phyloP scores from a whole-genome alignment of 1,140 invertebrate species.

The Triops cancriformis region DNA sequence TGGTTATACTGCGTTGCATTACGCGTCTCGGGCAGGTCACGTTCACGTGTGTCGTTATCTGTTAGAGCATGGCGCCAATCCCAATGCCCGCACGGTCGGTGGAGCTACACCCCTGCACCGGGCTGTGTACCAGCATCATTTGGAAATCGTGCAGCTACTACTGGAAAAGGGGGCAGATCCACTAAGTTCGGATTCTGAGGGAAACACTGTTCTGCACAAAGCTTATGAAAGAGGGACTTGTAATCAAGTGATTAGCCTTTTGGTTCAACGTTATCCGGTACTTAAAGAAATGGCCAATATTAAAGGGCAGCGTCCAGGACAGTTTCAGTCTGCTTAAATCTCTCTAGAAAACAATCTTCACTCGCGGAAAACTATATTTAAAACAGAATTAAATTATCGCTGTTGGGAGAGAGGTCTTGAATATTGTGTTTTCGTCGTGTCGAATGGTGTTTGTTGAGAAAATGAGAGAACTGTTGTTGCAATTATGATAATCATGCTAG shows the following conservation, averaged over 20 bases:
- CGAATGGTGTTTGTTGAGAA: no score
- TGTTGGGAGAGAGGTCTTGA: no score
- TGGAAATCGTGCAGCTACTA: slow-evolving; percentile 54
- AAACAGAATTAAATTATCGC: no score
- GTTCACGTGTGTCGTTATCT: slow-evolving; percentile 57
- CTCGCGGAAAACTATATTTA: no score
- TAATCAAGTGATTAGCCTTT: background rate
- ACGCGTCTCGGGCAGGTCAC: slow-evolving; percentile 71
- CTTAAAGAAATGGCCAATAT: background rate
- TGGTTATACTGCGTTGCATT: slow-evolving; percentile 73
- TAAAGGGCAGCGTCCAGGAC: background rate
- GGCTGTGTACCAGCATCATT: slow-evolving; percentile 58
- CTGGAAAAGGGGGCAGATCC: slow-evolving; percentile 53
- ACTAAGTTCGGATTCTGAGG: slow-evolving; percentile 59
- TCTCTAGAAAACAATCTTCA: background rate
- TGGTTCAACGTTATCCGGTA: background rate
- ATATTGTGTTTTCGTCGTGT: no score
- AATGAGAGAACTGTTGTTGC: no score
- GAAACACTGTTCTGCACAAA: slow-evolving; percentile 66
- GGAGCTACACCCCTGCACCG: slow-evolving; percentile 69
- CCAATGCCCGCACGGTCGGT: slow-evolving; percentile 65
- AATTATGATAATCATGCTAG: no score
- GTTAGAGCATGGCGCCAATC: slow-evolving; percentile 55
- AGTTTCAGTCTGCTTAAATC: background rate
- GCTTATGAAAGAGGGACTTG: slow-evolving; percentile 49